Evolutionary conservation across 2,888 invertebrate species (phyloP).

Genomic region (Cactoblastis cactorum): DNA sequence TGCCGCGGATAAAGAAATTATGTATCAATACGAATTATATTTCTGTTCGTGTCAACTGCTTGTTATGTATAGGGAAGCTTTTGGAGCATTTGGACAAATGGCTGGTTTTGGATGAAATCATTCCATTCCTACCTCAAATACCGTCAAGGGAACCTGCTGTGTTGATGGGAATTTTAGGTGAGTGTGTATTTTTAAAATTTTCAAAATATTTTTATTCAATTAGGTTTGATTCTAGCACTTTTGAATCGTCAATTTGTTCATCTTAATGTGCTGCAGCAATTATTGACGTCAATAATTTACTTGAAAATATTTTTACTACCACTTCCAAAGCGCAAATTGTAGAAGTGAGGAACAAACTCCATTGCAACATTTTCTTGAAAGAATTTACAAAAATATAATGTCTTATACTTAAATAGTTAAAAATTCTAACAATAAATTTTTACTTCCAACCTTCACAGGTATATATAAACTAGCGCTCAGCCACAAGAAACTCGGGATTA

Average conservation of each 20-base stretch:
- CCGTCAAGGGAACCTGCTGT: conserved; percentile 97
- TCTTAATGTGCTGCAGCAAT: too few species aligned
- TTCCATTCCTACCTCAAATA: conserved; percentile 95
- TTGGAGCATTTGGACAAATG: conserved; percentile 97
- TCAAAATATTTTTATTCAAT: too few species aligned
- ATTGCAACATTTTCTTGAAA: too few species aligned
- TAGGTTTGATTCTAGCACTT: too few species aligned
- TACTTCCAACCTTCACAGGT: conserved; percentile 85
- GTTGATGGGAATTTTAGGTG: conserved; percentile 96
- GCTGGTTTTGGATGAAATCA: conserved; percentile 95
- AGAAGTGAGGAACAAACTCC: too few species aligned
- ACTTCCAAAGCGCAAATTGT: too few species aligned
- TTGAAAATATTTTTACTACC: too few species aligned
- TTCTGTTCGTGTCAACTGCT: conserved; percentile 94
- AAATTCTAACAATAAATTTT: too few species aligned
- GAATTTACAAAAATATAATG: too few species aligned
- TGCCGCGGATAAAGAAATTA: conserved; percentile 94
- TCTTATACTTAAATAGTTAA: too few species aligned
- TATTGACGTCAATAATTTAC: too few species aligned
- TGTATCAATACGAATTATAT: conserved; percentile 90
- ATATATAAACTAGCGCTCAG: conserved; percentile 94
- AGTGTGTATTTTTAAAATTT: conserved; percentile 16
- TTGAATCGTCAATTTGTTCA: too few species aligned
- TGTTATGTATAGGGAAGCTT: conserved; percentile 95
- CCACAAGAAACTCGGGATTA: conserved; percentile 94